Percentiles rank a stretch among this genome's conserved stretches.
These are phyloP conservation scores for Schizopygopsis malacanthus DNA, from an alignment of 2,797 vertebrate species.

Conservation along the genomic window DNA sequence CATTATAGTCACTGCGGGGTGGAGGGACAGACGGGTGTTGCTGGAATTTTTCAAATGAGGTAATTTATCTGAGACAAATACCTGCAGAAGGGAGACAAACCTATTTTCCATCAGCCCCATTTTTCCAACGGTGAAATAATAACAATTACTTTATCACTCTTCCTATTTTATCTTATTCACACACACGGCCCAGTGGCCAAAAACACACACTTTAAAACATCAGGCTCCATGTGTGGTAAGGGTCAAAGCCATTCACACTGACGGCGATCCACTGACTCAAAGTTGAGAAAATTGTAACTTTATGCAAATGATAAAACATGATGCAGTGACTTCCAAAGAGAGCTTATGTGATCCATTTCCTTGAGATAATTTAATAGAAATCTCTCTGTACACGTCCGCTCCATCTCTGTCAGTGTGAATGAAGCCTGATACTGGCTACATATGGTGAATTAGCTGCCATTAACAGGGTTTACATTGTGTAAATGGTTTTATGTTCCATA, in stretches of 20 bases:
- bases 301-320: not conserved
- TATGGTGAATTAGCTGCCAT: not conserved
- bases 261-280: not conserved
- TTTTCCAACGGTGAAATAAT: slow-evolving; percentile 51
- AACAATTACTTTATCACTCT: slow-evolving; percentile 68
- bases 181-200: slow-evolving; percentile 8
- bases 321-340: not conserved
- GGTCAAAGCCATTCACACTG: not conserved
- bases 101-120: slow-evolving; percentile 59
- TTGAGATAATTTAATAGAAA: slow-evolving; percentile 3
- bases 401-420: not conserved
- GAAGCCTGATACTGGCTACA: not conserved
- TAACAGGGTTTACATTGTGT: not conserved
- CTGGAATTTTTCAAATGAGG: slow-evolving; percentile 69
- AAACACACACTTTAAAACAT: not conserved
- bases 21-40: slow-evolving; percentile 61
- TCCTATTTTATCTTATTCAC: slow-evolving; percentile 55
- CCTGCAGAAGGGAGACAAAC: slow-evolving; percentile 66
- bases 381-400: not conserved
- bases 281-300: not conserved
- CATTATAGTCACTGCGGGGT: slow-evolving; percentile 69
- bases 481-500: not conserved
- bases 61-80: slow-evolving; percentile 75
- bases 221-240: not conserved
- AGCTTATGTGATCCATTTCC: not conserved